Base-by-base conservation (phyloP, 2,113 vertebrate species). In the Odobenus rosmarus region DNA sequence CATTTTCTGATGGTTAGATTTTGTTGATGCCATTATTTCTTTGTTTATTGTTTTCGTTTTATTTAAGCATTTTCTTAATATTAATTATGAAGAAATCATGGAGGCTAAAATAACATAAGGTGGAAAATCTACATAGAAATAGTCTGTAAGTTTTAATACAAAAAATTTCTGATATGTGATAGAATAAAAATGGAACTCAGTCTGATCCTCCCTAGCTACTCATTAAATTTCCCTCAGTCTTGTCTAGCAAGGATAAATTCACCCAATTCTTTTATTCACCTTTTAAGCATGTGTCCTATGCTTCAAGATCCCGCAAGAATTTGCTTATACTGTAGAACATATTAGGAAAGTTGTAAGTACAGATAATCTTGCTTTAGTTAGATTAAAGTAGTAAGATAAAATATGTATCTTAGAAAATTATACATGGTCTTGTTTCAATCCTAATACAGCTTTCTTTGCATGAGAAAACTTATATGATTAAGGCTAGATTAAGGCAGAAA, bases 201-300 rank as follows among this genome's bases (percentile, higher is more conserved):
- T 62, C 28, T 93, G 14, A 81, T 84, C 19, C 10, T 97, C 42
- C 51, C 33, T 88, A 88, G 42, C 33, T 93, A 82, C 19, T 94
- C 81, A 81, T 96, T 97, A 90, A 46, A 97, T 88, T 77, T 88
- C 21, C 10, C 87, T 94, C 28, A 76, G 3, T 90, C 39, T 92
- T 80, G 7, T 82, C 62, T 64, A 77, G 46, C 77, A 77, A 85
- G n/a, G 21, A 67, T 76, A 98, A 95, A 71, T 94, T 46, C 53
- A 92, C 18, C 16, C 33, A 93, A 51, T 92, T 81, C 8, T 90
- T 94, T 59, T 72, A 71, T 92, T 94, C 39, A 42, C 4, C 39
- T 53, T 86, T 89, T 96, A 94, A 67, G 46, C 64, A 42, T 79
- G 13, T 26, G 2, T 3, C 18, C 84, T 96, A 4, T 59, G 71